These are phyloP conservation scores for Erpetoichthys calabaricus DNA, from an alignment of 2,797 vertebrate species.

Conservation along the genomic window DNA sequence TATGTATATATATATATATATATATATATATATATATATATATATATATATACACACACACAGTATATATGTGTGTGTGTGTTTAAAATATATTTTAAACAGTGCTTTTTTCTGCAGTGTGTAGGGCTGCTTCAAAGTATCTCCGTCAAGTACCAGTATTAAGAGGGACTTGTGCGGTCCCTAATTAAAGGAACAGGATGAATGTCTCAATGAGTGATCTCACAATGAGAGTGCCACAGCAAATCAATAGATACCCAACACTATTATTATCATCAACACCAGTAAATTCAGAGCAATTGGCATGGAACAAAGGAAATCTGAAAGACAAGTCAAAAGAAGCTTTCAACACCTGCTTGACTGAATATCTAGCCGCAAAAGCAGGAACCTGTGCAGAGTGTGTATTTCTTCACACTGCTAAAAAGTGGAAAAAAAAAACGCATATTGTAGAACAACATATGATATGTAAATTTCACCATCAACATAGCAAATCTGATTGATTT, in stretches of 20 bases:
- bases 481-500: no score
- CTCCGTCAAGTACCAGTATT: slow-evolving; percentile 32
- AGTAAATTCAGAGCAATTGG: slow-evolving; percentile 46
- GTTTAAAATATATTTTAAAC: no score
- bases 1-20: no score
- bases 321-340: slow-evolving; percentile 41
- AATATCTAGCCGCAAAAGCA: neutral
- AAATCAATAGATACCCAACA: slow-evolving; percentile 52
- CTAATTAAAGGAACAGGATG: slow-evolving; percentile 54
- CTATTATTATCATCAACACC: slow-evolving; percentile 38
- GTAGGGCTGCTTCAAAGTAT: slow-evolving; percentile 22
- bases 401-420: no score
- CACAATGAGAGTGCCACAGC: slow-evolving; percentile 41
- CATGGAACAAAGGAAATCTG: slow-evolving; percentile 49
- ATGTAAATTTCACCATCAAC: no score
- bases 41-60: no score
- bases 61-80: no score
- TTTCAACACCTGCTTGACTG: slow-evolving; percentile 41
- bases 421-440: no score
- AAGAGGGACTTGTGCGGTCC: slow-evolving; percentile 37
- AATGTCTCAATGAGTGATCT: slow-evolving; percentile 49
- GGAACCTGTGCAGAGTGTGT: no score
- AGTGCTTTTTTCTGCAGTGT: neutral
- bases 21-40: no score
- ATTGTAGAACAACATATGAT: no score